Base-by-base conservation (phyloP, 2,113 vertebrate genomes). In the Spea multiplicata region DNA sequence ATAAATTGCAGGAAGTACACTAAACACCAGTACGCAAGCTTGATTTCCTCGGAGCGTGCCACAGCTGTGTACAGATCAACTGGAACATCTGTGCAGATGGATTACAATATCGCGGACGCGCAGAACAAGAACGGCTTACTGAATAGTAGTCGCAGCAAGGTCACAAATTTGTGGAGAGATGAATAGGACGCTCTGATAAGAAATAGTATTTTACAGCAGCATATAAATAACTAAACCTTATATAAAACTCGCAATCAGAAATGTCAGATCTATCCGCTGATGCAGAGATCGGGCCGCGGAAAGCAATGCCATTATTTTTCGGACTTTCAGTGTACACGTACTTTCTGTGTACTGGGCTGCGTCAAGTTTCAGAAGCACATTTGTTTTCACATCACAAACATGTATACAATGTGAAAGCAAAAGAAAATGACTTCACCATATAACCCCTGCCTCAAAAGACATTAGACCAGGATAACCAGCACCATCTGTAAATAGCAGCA, bases 1-100 rank as follows among this genome's bases (percentile, higher is more conserved):
- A 74, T 30, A 45, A 4, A 48, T 64, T 44, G 52, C 30, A 57
- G 53, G 53, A 59, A 44, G 49, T 4, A 30, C 44, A 55, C 44
- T 12, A 64, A 14, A 47, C 45, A 46, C 8, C n/a, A 46, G n/a
- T 48, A 61, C 3, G 47, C 13, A 64, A 9, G 70, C 44, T 44
- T 65, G 59, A 30, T 64, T 17, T 64, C 47, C 61, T 74, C 57
- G 6, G 47, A 64, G 57, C 73, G 50, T 44, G 16, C 6, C 59
- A 65, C 16, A 74, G 73, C 73, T 64, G 59, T 48, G n/a, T 64
- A 17, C 59, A 65, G 57, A 49, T 74, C 45, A 74, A 65, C n/a
- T 65, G 47, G 8, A 74, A 64, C 59, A 64, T 74, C 73, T 74
- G 57, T 47, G 61, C 13, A 47, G 61, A 74, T 62, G 61, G 73